phyloP scores from a whole-genome alignment of 2,888 invertebrate species.

The Sarcophaga caerulescens region DNA sequence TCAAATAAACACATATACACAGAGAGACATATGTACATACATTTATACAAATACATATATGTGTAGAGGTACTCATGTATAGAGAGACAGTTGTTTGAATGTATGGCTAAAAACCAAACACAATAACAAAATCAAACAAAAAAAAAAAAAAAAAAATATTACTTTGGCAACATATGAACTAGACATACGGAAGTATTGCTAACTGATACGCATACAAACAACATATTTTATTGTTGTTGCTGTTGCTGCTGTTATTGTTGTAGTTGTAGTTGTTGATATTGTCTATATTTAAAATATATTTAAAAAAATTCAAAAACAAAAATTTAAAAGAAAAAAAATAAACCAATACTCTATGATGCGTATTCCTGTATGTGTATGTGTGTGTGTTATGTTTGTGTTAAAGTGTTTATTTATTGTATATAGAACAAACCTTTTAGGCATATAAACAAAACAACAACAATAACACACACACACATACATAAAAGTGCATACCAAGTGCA shows the following conservation, averaged over 20 bases:
- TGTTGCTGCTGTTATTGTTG: background rate
- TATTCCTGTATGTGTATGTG: constrained; percentile 32
- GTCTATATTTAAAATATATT: constrained; percentile 38
- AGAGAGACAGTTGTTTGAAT: background rate
- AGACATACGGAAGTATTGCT: constrained; percentile 66
- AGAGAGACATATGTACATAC: background rate
- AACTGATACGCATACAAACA: constrained; percentile 67
- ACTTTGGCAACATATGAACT: constrained; percentile 57
- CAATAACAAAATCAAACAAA: background rate
- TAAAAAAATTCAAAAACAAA: constrained; percentile 18
- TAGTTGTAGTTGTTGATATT: constrained; percentile 1
- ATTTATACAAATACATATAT: background rate
- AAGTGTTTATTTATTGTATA: constrained; percentile 60
- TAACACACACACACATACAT: constrained; percentile 4
- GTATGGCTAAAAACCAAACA: background rate
- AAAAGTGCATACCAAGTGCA: background rate
- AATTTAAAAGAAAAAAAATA: constrained; percentile 12
- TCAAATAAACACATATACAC: constrained; percentile 2
- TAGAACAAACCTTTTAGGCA: constrained; percentile 63
- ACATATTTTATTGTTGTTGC: constrained; percentile 32
- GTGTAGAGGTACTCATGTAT: background rate
- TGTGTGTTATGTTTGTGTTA: constrained; percentile 25
- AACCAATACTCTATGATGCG: constrained; percentile 17
- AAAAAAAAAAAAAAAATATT: constrained; percentile 30
- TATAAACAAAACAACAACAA: constrained; percentile 56